These are phyloP conservation scores for Brachycybe producta DNA, from an alignment of 2,888 invertebrate genomes.

Conservation along the genomic window DNA sequence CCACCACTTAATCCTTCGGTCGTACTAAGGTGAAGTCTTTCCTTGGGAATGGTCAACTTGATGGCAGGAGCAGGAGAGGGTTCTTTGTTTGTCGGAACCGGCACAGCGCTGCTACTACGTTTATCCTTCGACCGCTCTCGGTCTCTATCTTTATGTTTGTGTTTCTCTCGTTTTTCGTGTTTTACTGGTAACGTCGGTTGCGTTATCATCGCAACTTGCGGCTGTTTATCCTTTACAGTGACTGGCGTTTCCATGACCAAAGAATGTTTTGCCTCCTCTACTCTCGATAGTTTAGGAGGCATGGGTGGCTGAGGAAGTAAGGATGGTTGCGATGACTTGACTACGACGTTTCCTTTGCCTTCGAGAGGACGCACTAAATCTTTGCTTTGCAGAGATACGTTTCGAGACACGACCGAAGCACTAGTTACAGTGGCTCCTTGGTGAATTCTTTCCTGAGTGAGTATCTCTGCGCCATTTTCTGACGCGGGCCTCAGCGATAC, in stretches of 20 bases:
- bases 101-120: background rate
- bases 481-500: no score
- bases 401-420: no score
- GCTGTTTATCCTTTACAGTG: background rate
- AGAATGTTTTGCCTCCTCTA: background rate
- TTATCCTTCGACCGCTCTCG: conserved; percentile 17
- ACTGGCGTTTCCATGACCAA: background rate
- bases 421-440: no score
- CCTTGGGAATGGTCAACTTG: conserved; percentile 71
- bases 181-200: conserved; percentile 2
- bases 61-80: conserved; percentile 36
- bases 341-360: no score
- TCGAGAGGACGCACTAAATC: no score
- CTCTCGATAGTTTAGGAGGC: conserved; percentile 4
- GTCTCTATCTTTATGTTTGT: conserved; percentile 46
- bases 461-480: no score
- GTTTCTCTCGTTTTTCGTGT: conserved; percentile 7
- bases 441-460: no score
- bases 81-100: background rate
- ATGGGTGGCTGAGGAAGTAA: no score
- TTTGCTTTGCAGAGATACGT: no score
- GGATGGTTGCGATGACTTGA: no score
- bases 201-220: background rate
- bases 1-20: background rate
- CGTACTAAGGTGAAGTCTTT: conserved; percentile 39